A percentile compares a stretch with the other conserved stretches of the same genome.
Evolutionary conservation across 2,113 vertebrate genomes (phyloP).

Genomic region (Gila orcuttii): DNA sequence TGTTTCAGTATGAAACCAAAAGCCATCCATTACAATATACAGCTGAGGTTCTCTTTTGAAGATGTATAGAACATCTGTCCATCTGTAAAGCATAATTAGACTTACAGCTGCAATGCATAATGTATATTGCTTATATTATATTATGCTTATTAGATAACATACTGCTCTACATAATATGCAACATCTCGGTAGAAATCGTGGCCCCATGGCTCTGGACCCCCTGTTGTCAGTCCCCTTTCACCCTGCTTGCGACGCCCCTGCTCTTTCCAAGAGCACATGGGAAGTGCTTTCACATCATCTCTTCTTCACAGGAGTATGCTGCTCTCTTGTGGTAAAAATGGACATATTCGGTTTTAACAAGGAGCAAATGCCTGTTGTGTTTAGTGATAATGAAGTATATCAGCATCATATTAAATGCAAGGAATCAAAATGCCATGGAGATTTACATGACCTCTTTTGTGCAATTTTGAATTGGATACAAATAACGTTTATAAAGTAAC

Average conservation of each 20-base stretch:
- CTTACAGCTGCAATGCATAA: not conserved
- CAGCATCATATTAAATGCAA: no score
- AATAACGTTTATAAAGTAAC: not conserved
- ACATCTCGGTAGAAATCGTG: not conserved
- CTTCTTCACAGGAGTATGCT: constrained; percentile 38
- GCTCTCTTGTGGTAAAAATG: constrained; percentile 47
- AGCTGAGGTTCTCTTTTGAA: constrained; percentile 1
- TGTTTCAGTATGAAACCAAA: not conserved
- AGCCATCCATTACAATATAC: not conserved
- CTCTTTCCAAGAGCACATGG: not conserved
- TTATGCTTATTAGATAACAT: not conserved
- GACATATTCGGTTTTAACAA: not conserved
- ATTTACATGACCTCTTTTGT: no score
- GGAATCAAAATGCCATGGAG: no score
- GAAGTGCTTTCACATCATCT: not conserved
- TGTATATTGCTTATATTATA: not conserved
- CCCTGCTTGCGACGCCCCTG: not conserved
- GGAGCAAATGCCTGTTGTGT: not conserved
- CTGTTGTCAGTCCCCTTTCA: not conserved
- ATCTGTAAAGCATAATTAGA: not conserved
- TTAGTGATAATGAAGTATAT: no score
- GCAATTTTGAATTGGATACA: no score
- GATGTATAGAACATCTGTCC: not conserved
- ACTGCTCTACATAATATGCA: not conserved
- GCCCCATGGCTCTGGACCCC: not conserved